Conservation (phyloP, 1,140 invertebrate species). For the Triops cancriformis region DNA sequence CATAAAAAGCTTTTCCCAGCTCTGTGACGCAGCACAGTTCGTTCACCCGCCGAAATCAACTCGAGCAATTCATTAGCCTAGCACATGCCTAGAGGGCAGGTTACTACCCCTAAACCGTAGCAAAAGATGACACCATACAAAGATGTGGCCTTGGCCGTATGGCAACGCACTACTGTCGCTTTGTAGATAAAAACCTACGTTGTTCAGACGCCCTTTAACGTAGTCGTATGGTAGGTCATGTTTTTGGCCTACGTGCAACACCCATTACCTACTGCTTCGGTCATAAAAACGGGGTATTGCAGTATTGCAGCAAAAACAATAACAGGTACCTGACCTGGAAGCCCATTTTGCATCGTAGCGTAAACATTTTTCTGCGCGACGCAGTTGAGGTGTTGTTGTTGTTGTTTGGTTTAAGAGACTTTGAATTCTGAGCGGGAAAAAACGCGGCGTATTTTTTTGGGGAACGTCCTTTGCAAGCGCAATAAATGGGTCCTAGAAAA, state of each 20-base stretch:
- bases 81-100: conserved; percentile 1
- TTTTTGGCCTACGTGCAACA: neutral
- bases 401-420: neutral
- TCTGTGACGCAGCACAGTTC: neutral
- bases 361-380: neutral
- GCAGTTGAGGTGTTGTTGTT: neutral
- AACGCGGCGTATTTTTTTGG: neutral
- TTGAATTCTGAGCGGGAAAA: neutral
- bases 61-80: neutral
- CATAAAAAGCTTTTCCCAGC: neutral
- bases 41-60: neutral
- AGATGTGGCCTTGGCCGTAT: neutral
- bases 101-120: neutral
- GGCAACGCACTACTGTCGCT: neutral
- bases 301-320: no score
- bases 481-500: neutral
- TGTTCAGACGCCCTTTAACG: neutral
- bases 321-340: neutral
- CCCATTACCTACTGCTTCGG: neutral
- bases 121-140: neutral
- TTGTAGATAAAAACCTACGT: neutral
- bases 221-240: neutral
- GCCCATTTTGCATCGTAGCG: neutral
- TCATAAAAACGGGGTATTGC: neutral
- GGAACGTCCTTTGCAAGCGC: neutral